phyloP scores from a whole-genome alignment of 2,888 invertebrate species.

The Ptilodon capucinus region DNA sequence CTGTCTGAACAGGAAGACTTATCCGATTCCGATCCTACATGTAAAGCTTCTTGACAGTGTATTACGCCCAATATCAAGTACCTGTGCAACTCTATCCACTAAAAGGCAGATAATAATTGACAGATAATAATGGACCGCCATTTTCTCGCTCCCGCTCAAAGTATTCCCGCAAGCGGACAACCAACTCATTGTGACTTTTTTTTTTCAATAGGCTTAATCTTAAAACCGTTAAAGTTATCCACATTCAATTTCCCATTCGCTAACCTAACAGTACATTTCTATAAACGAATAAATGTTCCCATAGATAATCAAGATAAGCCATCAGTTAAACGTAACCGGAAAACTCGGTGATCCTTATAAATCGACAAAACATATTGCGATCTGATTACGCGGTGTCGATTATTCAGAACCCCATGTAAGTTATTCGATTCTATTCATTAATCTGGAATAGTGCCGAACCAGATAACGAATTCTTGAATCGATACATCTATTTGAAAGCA shows the following conservation, averaged over 20 bases:
- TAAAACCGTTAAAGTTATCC: neutral
- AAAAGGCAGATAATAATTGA: too few species aligned
- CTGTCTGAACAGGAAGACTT: too few species aligned
- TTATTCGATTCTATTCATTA: constrained; percentile 78
- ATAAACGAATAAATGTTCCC: constrained; percentile 11
- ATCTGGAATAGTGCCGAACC: constrained; percentile 58
- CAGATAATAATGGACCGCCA: too few species aligned
- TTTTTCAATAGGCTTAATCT: neutral
- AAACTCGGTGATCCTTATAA: constrained; percentile 73
- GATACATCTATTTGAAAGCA: constrained; percentile 66
- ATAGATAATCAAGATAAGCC: constrained; percentile 25
- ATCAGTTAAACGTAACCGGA: constrained; percentile 47
- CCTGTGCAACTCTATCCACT: too few species aligned
- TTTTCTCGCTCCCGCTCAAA: too few species aligned
- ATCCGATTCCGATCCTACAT: too few species aligned
- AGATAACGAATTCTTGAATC: constrained; percentile 70
- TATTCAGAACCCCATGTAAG: constrained; percentile 75
- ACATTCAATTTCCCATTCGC: neutral
- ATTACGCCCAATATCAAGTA: too few species aligned
- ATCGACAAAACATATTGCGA: constrained; percentile 71
- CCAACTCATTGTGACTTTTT: too few species aligned
- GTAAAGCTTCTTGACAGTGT: too few species aligned
- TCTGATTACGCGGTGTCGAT: constrained; percentile 78
- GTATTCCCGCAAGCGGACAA: too few species aligned
- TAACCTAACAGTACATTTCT: neutral